phyloP scores from a whole-genome alignment of 2,888 invertebrate genomes.

The Chirona hameri region DNA sequence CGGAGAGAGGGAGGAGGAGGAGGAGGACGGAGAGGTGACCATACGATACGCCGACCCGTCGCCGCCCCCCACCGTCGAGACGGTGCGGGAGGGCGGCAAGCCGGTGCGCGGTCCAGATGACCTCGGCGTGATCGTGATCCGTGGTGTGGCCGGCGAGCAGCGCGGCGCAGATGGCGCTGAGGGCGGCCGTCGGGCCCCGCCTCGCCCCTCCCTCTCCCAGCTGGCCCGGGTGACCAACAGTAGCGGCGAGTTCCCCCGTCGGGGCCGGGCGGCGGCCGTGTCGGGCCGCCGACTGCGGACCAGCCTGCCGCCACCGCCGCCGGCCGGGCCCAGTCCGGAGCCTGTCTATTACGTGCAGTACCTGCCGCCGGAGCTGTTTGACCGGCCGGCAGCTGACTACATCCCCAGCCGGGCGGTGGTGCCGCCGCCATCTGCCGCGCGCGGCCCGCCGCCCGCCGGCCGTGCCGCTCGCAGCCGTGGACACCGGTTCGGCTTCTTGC shows the following conservation, averaged over 20 bases:
- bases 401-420: background rate
- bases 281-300: background rate
- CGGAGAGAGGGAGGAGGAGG: too few relatives aligned
- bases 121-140: conserved; percentile 23
- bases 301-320: background rate
- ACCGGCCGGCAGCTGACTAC: background rate
- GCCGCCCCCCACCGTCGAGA: too few relatives aligned
- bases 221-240: conserved; percentile 9
- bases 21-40: too few relatives aligned
- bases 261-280: background rate
- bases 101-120: conserved; percentile 4
- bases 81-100: background rate
- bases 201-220: background rate
- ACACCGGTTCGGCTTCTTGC: conserved; percentile 12
- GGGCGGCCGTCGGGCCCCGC: background rate
- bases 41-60: too few relatives aligned
- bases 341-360: conserved; percentile 27
- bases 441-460: background rate
- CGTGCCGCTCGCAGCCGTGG: background rate
- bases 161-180: background rate
- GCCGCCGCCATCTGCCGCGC: background rate
- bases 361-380: conserved; percentile 29
- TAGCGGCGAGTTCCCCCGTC: background rate
- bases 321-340: background rate
- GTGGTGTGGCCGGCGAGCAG: background rate